A percentile compares a stretch with the other conserved stretches of the same genome.
Conservation (phyloP, 2,113 vertebrate genomes). For the Castor canadensis region DNA sequence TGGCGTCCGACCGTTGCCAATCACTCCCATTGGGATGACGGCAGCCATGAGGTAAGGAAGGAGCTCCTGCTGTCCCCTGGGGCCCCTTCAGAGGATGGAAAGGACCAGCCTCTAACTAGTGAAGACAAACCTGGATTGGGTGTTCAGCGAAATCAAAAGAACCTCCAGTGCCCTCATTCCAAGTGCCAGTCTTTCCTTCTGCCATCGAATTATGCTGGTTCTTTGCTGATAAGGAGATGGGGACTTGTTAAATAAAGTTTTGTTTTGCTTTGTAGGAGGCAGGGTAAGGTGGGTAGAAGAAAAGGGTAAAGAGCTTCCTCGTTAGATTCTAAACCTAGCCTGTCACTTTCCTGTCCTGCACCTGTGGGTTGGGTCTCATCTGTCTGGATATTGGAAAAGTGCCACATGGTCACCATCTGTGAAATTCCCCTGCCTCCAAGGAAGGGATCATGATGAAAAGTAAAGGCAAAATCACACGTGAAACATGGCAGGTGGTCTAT, state of each 20-base stretch:
- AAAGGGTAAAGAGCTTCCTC: not conserved
- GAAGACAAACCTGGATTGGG: not conserved
- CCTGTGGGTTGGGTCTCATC: not conserved
- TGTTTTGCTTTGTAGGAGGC: not conserved
- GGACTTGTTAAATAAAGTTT: not conserved
- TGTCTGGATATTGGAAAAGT: not conserved
- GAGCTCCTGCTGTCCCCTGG: fast-evolving
- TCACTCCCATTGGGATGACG: slow-evolving; percentile 94
- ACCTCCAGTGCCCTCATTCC: not conserved
- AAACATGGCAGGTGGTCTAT: not conserved
- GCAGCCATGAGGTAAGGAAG: slow-evolving; percentile 92
- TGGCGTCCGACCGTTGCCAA: slow-evolving; percentile 94
- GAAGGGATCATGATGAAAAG: not conserved
- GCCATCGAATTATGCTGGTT: not conserved
- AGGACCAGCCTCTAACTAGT: not conserved
- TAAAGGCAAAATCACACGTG: not conserved
- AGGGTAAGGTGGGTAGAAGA: not conserved
- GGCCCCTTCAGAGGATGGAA: not conserved
- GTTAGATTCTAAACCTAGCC: not conserved
- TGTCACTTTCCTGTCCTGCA: not conserved
- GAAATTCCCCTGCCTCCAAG: not conserved
- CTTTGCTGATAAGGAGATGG: not conserved
- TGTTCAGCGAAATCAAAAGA: not conserved
- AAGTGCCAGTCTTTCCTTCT: not conserved
- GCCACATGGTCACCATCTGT: not conserved